Evolutionary conservation across 2,797 vertebrate species (phyloP).

Genomic region (Margarornis squamiger): DNA sequence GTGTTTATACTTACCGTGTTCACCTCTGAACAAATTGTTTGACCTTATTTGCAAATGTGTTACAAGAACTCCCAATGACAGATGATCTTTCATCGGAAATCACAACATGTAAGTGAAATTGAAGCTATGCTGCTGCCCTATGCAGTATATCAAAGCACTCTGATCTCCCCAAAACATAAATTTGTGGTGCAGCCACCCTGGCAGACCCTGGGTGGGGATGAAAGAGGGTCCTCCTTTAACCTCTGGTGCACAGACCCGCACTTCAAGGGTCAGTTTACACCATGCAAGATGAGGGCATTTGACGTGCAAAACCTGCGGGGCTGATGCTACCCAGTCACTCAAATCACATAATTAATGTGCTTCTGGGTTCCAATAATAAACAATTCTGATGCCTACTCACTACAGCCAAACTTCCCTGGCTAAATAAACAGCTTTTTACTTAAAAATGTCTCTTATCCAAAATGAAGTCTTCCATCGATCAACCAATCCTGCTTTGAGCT

Average conservation of each 20-base stretch:
- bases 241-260: not conserved
- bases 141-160: constrained; percentile 34
- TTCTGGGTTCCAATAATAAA: constrained; percentile 74
- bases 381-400: constrained; percentile 48
- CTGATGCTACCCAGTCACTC: constrained; percentile 70
- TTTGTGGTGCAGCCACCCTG: not conserved
- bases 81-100: constrained; percentile 72
- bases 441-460: constrained; percentile 47
- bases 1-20: constrained; percentile 69
- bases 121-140: constrained; percentile 61
- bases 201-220: constrained; percentile 28
- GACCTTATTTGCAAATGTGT: constrained; percentile 75
- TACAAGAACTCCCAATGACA: constrained; percentile 56
- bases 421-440: constrained; percentile 44
- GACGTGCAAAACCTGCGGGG: not conserved
- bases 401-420: constrained; percentile 30
- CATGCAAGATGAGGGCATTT: constrained; percentile 16
- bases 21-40: constrained; percentile 73
- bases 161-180: constrained; percentile 41
- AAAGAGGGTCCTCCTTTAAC: constrained; percentile 44
- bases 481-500: constrained; percentile 12
- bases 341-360: constrained; percentile 68
- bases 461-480: constrained; percentile 4
- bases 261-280: constrained; percentile 58
- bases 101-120: constrained; percentile 70